Evolutionary conservation across 2,113 vertebrate genomes (phyloP).

Genomic region (Sprattus sprattus): DNA sequence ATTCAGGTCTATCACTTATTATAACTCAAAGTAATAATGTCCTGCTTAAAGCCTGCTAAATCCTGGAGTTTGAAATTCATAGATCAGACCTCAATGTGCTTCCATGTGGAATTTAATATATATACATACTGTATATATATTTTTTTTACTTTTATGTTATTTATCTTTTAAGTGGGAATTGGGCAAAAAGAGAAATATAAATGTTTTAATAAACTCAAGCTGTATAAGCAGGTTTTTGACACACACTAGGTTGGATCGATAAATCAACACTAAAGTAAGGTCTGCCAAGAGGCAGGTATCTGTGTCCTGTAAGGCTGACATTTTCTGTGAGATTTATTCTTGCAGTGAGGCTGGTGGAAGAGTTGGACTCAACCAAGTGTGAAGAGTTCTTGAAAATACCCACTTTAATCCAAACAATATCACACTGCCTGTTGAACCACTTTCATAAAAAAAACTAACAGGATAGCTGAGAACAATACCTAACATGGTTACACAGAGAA

Average conservation of each 20-base stretch:
- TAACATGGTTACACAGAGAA: background rate
- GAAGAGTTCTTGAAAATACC: slow-evolving; percentile 18
- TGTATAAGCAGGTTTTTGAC: background rate
- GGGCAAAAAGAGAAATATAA: background rate
- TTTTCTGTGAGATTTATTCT: background rate
- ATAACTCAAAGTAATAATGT: background rate
- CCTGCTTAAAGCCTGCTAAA: background rate
- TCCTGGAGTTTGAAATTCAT: background rate
- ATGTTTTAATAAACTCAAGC: slow-evolving; percentile 1
- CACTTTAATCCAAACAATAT: slow-evolving; percentile 15
- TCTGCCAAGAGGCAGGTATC: background rate
- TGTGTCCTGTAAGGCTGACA: background rate
- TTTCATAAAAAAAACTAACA: background rate
- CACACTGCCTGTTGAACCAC: slow-evolving; percentile 11
- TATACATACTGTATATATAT: background rate
- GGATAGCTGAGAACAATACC: background rate
- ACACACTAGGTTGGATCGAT: background rate
- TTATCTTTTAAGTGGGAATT: background rate
- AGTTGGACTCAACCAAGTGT: background rate
- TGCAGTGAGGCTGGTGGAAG: background rate
- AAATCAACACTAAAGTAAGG: background rate
- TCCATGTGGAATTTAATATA: background rate
- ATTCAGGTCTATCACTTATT: background rate
- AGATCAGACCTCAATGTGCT: background rate
- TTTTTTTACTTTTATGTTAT: background rate